Conservation (phyloP, 2,113 vertebrate genomes). For the Engraulis encrasicolus region DNA sequence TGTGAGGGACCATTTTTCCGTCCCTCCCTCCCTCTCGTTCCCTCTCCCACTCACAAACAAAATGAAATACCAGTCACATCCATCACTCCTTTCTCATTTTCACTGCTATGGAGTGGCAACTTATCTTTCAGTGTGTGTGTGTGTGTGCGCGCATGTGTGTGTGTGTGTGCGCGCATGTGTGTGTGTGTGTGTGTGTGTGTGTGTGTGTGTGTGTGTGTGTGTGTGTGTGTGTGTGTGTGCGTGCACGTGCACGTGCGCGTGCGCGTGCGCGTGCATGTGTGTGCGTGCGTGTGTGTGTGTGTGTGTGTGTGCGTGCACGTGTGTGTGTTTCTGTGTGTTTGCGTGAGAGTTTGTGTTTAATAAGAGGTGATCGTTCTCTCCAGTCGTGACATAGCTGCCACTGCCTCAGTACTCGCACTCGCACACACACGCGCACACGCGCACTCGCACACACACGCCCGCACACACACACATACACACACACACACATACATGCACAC, state of each 20-base stretch:
- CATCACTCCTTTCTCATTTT: conserved; percentile 56
- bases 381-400: too few species aligned
- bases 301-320: neutral
- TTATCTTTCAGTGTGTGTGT: neutral
- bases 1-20: neutral
- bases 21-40: neutral
- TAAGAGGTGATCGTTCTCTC: conserved; percentile 50
- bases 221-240: neutral
- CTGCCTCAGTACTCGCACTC: too few species aligned
- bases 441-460: too few species aligned
- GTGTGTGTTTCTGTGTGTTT: neutral
- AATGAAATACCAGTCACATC: conserved; percentile 44
- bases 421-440: too few species aligned
- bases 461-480: too few species aligned
- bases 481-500: conserved; percentile 2
- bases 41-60: neutral
- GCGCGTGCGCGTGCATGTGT: neutral
- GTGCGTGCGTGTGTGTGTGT: neutral
- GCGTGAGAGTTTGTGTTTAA: conserved; percentile 12
- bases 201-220: neutral
- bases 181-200: neutral
- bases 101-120: neutral
- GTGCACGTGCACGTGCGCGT: neutral
- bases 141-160: neutral
- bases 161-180: neutral